Evolutionary conservation across 2,113 vertebrate genomes (phyloP), one percentile per base, ranked within the genome.

Genomic region (Phalacrocorax brasilianus): DNA sequence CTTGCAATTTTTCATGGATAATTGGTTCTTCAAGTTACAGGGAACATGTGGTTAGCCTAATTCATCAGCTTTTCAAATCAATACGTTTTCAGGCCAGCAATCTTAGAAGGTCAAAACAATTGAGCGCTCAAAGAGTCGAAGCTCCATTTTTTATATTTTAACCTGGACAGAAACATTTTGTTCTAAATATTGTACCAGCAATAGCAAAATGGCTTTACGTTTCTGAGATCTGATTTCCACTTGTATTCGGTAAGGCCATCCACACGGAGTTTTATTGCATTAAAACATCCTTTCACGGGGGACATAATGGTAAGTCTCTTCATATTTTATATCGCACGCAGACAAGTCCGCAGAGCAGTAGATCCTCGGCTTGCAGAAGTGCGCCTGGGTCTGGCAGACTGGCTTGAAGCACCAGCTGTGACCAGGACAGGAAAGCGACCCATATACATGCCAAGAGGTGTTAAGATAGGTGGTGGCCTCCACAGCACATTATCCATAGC

Each of bases 51-150:
- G 30, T 74, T 67, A 78, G 55, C 30, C 59, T 84, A 88, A 93
- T 71, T 84, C 75, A 86, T 93, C 93, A 93, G 59, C 72, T 91
- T 90, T 91, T 53, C 38, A 84, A 77, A 95, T 96, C 88, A 89
- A 79, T 93, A 79, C 22, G 14, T 79, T 88, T 92, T 92, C 72
- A 90, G 85, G 35, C 61, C 93, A 81, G 61, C 80, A 95, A 49
- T 35, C 68, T 85, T 40, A 66, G 68, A 72, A 80, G 72, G 84
- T 84, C 68, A 91, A 86, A 92, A 83, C 50, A 58, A 70, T 26
- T 49, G 62, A 93, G 49, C 0, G 0, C 17, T 62, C 2, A 0
- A 74, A 82, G 16, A 1, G 0, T 40, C 11, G 0, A 76, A 85
- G 40, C 14, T 65, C 78, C 5, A 0, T 23, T 75, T 93, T 81